Evolutionary conservation across 2,888 invertebrate species (phyloP).

Genomic region (Dioctria rufipes): DNA sequence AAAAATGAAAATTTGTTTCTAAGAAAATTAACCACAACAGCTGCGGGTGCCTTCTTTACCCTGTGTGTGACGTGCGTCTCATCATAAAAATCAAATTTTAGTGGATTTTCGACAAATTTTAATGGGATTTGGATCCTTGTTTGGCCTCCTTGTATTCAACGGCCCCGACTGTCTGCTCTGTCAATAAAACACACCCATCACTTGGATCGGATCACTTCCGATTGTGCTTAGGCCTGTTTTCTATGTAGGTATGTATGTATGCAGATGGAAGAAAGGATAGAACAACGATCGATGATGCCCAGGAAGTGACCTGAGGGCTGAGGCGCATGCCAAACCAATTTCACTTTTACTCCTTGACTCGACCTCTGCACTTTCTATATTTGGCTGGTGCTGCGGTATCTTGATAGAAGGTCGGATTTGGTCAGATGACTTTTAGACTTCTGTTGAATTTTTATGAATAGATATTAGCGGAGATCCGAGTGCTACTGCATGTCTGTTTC

Average conservation of each 20-base stretch:
- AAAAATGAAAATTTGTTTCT: conserved; percentile 32
- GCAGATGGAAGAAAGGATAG: background rate
- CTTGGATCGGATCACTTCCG: conserved; percentile 30
- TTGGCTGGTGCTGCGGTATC: background rate
- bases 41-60: conserved; percentile 19
- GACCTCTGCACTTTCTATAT: background rate
- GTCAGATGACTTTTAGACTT: conserved; percentile 39
- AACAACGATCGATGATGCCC: background rate
- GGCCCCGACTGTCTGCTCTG: conserved; percentile 1
- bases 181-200: conserved; percentile 11
- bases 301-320: conserved; percentile 46
- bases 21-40: conserved; percentile 41
- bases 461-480: background rate
- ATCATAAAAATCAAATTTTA: conserved; percentile 59
- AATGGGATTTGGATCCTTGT: conserved; percentile 35
- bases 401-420: conserved; percentile 10
- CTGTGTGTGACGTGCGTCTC: conserved; percentile 21
- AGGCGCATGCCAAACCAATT: conserved; percentile 47
- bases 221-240: background rate
- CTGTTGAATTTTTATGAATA: conserved; percentile 47
- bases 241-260: too few species aligned
- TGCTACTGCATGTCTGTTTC: background rate
- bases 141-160: conserved; percentile 18
- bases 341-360: conserved; percentile 41
- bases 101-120: conserved; percentile 57